Base-by-base conservation (phyloP, 2,888 invertebrate species). In the Alviniconcha strummeri region DNA sequence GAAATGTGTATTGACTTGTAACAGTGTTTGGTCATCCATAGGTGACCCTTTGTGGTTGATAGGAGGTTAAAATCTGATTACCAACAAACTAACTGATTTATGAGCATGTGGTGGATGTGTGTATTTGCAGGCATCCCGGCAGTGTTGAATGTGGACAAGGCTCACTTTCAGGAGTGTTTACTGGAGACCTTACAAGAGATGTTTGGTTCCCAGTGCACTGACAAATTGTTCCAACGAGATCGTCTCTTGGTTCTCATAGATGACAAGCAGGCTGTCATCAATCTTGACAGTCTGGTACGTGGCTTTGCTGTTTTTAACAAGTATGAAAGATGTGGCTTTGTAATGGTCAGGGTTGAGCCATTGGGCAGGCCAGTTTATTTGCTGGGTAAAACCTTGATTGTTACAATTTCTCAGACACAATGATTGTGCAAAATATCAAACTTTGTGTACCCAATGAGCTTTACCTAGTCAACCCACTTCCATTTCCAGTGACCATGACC, bases 201-300 rank as follows among this genome's bases (percentile, higher is more conserved):
- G 96, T 99, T 98, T 94, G 99, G 99, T 0, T 97, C 97, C 90
- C 97, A 97, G 90, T 96, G 98, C 0, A 97, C 98, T 75, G 97
- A 97, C 13, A 98, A 98, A 94, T 96, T 98, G 92, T 97, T 98
- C 93, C 97, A 97, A 93, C 98, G 97, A 0, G 98, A 98, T 91
- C 96, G 96, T 89, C 94, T 98, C 80, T 96, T 96, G 88, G 97
- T 99, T 0, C 96, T 96, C 0, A 97, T 99, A 0, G 97, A 97
- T 91, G 96, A 96, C 15, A 97, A 97, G 89, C 95, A 96, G 54
- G 98, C 98, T 0, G 96, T 97, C 90, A 97, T 99, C 84, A 97
- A 98, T 94, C 94, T 98, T 69, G 94, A 96, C 56, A 96, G 95
- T 86, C 95, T 98, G 95, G 96, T 96, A 92, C 93, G 94, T 92